Conservation (phyloP, 2,113 vertebrate species). For the Gasterosteus nipponicus region DNA sequence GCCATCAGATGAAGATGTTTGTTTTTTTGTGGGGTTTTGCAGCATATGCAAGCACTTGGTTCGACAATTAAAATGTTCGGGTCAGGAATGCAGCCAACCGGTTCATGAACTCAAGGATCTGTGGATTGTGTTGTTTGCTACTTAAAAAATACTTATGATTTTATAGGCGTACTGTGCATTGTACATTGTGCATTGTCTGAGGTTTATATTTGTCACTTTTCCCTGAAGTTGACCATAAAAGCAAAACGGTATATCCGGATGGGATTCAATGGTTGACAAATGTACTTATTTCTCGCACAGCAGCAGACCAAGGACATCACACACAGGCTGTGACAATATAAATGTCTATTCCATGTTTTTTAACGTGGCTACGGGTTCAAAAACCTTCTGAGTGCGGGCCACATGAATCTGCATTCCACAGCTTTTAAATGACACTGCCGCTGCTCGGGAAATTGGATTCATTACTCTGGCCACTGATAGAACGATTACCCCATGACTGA, state of each 20-base stretch:
- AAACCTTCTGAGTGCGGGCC: conserved; percentile 29
- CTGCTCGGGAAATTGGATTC: conserved; percentile 70
- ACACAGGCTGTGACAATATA: conserved; percentile 52
- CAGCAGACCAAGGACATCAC: conserved; percentile 41
- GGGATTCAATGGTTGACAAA: conserved; percentile 13
- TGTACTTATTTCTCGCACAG: conserved; percentile 24
- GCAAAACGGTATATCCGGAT: conserved; percentile 2
- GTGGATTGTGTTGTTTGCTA: background rate
- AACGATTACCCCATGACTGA: conserved; percentile 68
- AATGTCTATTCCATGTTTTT: conserved; percentile 51
- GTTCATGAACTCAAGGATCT: conserved; percentile 34
- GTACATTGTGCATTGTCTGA: conserved; percentile 14
- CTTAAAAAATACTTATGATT: conserved; percentile 4
- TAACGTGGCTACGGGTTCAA: conserved; percentile 52
- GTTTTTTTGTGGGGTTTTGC: background rate
- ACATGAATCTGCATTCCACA: conserved; percentile 63
- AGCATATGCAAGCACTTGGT: conserved; percentile 38
- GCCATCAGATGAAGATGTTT: conserved; percentile 30
- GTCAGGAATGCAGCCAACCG: conserved; percentile 18
- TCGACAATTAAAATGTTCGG: conserved; percentile 29
- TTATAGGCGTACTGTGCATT: background rate
- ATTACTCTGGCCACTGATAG: conserved; percentile 68
- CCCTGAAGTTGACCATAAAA: conserved; percentile 9
- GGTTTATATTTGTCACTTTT: conserved; percentile 17
- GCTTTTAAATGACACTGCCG: conserved; percentile 53